A percentile compares a stretch with the other conserved stretches of the same genome.
Conservation (phyloP, 2,888 invertebrate species). For the Spisula solida region DNA sequence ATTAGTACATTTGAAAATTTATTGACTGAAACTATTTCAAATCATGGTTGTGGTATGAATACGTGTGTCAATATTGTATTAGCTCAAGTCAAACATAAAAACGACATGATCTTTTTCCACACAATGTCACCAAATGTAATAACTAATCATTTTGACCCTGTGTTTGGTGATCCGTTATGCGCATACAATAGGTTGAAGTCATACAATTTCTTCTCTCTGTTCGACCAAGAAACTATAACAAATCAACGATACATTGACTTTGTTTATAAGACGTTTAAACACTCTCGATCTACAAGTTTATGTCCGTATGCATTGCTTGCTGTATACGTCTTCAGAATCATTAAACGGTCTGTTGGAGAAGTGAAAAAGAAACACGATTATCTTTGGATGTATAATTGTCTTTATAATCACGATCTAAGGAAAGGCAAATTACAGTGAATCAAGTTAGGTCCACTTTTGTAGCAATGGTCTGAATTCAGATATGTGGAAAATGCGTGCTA, state of each 20-base stretch:
- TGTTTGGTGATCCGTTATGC: conserved; percentile 28
- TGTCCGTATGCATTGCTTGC: conserved; percentile 28
- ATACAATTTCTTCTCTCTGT: conserved; percentile 14
- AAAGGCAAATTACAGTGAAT: not conserved
- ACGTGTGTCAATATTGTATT: conserved; percentile 23
- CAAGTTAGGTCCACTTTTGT: not conserved
- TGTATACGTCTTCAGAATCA: conserved; percentile 1
- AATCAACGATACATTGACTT: conserved; percentile 14
- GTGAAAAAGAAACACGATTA: conserved; percentile 37
- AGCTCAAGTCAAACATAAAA: not conserved
- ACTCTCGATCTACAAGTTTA: not conserved
- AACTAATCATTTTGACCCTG: conserved; percentile 17
- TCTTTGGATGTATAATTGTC: conserved; percentile 37
- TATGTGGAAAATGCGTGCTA: not conserved
- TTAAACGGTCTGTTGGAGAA: conserved; percentile 8
- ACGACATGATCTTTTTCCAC: conserved; percentile 4
- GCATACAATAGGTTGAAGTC: not conserved
- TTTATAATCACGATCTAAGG: not conserved
- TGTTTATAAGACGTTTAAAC: conserved; percentile 1
- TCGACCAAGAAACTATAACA: not conserved
- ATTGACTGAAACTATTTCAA: not conserved
- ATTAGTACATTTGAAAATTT: conserved; percentile 5
- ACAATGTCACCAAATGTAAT: not conserved
- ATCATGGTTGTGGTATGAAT: conserved; percentile 19
- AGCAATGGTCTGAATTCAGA: not conserved